Evolutionary conservation across 2,113 vertebrate species (phyloP).

Genomic region (Spizaetus ornatus): DNA sequence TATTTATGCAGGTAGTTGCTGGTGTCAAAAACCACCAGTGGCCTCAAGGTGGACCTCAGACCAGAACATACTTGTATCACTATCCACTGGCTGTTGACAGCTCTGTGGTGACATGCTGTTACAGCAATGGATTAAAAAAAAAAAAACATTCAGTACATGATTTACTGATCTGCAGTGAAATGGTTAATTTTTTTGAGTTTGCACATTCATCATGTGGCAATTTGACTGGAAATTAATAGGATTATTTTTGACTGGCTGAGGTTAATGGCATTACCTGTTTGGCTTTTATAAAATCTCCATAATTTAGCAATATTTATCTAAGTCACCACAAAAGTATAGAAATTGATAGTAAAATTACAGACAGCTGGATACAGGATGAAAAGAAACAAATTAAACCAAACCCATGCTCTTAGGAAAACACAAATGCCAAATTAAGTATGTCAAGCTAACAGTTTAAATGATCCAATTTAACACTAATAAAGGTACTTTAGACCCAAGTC

Average conservation of each 20-base stretch:
- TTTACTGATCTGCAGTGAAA: neutral
- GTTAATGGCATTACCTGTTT: constrained; percentile 31
- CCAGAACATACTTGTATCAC: neutral
- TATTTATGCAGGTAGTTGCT: neutral
- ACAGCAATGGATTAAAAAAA: neutral
- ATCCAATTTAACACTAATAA: constrained; percentile 3
- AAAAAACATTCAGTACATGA: neutral
- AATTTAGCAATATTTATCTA: constrained; percentile 35
- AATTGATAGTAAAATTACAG: constrained; percentile 29
- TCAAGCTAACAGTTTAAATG: constrained; percentile 2
- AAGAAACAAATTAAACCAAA: constrained; percentile 28
- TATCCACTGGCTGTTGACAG: neutral
- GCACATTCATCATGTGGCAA: neutral
- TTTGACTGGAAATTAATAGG: constrained; percentile 14
- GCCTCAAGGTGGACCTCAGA: neutral
- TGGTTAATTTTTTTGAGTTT: neutral
- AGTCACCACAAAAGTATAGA: constrained; percentile 6
- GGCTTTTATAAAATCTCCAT: neutral
- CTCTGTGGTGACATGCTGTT: neutral
- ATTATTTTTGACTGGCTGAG: neutral
- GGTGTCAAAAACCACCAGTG: neutral
- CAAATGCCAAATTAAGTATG: neutral
- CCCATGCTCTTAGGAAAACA: neutral
- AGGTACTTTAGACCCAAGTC: neutral
- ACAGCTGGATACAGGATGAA: constrained; percentile 2